phyloP scores from a whole-genome alignment of 2,797 vertebrate genomes.

The Odontamblyopus lacepedii region DNA sequence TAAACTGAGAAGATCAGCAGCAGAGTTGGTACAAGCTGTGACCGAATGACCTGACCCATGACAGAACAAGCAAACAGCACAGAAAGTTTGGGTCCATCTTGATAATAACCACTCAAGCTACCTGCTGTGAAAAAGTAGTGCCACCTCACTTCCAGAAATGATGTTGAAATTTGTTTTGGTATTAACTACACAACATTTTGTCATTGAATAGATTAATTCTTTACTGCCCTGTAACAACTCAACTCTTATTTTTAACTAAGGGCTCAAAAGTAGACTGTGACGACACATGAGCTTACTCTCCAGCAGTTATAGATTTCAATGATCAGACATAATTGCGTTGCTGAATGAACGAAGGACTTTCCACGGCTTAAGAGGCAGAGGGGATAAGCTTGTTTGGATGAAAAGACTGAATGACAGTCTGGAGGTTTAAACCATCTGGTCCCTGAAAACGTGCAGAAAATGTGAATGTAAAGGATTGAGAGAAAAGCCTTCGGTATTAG shows the following conservation, averaged over 20 bases:
- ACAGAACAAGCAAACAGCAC: too few species aligned
- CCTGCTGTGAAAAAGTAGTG: too few species aligned
- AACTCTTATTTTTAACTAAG: neutral
- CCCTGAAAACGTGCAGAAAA: slow-evolving; percentile 26
- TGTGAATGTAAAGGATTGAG: slow-evolving; percentile 27
- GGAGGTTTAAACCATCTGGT: slow-evolving; percentile 38
- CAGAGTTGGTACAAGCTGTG: too few species aligned
- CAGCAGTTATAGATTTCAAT: slow-evolving; percentile 31
- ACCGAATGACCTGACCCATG: too few species aligned
- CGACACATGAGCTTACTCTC: neutral
- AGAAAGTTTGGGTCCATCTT: too few species aligned
- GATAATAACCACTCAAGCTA: too few species aligned
- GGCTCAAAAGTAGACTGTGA: too few species aligned
- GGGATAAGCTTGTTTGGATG: slow-evolving; percentile 32
- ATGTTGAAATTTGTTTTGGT: neutral
- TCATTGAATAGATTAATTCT: neutral
- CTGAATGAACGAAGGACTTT: slow-evolving; percentile 41
- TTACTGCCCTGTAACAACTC: neutral
- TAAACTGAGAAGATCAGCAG: too few species aligned
- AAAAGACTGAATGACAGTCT: slow-evolving; percentile 38
- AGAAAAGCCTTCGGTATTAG: slow-evolving; percentile 24
- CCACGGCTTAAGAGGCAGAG: slow-evolving; percentile 11
- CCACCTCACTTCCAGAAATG: too few species aligned
- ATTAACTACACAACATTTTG: neutral
- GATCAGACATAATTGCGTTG: slow-evolving; percentile 5